phyloP scores from a whole-genome alignment of 2,113 vertebrate species.

The Thalassarche chlororhynchos region DNA sequence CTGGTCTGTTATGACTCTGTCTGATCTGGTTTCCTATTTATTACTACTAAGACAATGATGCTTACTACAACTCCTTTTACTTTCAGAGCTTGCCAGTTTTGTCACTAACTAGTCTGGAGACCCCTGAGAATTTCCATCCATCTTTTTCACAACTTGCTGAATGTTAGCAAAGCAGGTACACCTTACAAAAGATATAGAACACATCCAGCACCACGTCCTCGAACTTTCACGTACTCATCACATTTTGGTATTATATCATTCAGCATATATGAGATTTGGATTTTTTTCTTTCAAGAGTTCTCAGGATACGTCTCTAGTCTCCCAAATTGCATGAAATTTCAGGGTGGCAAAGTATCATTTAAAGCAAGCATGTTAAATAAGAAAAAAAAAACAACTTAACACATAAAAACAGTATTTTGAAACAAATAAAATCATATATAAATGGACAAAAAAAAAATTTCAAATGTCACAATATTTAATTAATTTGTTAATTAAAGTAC shows the following conservation, averaged over 20 bases:
- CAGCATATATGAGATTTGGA: not conserved
- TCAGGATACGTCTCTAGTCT: not conserved
- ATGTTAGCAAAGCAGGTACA: not conserved
- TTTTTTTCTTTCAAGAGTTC: not conserved
- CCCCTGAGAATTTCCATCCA: not conserved
- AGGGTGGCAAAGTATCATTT: not conserved
- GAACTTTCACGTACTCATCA: accelerated
- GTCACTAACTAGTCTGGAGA: not conserved
- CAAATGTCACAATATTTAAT: not conserved
- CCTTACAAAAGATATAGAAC: not conserved
- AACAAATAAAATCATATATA: not conserved
- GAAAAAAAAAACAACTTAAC: not conserved
- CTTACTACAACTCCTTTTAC: not conserved
- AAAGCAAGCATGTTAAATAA: not conserved
- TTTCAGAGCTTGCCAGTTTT: not conserved
- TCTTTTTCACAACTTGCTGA: not conserved
- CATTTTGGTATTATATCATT: not conserved
- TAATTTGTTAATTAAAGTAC: not conserved
- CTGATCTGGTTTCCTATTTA: not conserved
- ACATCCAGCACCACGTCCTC: accelerated
- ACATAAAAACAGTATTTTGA: not conserved
- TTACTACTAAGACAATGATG: not conserved
- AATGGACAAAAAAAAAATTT: not conserved
- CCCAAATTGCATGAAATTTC: not conserved
- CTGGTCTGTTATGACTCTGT: not conserved